Evolutionary conservation across 2,797 vertebrate species (phyloP).

Genomic region (Acanthornis magna): DNA sequence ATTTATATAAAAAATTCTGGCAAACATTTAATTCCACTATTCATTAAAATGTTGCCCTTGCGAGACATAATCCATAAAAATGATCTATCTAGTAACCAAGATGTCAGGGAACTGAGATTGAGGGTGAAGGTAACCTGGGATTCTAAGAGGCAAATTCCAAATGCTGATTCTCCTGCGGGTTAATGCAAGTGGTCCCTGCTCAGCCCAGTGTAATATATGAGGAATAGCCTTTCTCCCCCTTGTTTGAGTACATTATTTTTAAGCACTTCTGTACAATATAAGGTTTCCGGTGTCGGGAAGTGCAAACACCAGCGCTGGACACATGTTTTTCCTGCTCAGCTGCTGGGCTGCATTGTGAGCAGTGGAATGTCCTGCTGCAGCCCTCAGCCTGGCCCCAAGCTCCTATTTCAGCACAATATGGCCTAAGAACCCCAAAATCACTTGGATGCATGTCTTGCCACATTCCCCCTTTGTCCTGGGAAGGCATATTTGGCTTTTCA

Average conservation of each 20-base stretch:
- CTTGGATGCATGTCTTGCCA: accelerated
- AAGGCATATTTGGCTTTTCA: accelerated
- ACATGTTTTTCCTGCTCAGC: accelerated
- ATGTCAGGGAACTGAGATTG: not conserved
- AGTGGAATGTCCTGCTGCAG: accelerated
- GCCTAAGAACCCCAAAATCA: not conserved
- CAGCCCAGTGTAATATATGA: accelerated
- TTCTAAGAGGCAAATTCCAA: not conserved
- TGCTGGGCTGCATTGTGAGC: not conserved
- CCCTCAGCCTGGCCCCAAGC: accelerated
- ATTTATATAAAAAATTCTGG: constrained; percentile 27
- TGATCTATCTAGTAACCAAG: constrained; percentile 20
- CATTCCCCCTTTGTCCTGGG: accelerated
- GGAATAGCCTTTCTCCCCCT: not conserved
- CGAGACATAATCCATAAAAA: constrained; percentile 38
- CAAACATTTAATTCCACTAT: constrained; percentile 51
- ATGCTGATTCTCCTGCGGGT: not conserved
- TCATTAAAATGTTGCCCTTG: constrained; percentile 52
- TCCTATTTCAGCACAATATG: not conserved
- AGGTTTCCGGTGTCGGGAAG: not conserved
- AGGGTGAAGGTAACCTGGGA: not conserved
- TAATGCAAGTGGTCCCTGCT: not conserved
- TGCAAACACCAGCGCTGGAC: not conserved
- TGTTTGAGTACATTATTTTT: accelerated
- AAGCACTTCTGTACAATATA: not conserved